Conservation (phyloP, 2,888 invertebrate genomes). For the Neoitamus cyanurus region DNA sequence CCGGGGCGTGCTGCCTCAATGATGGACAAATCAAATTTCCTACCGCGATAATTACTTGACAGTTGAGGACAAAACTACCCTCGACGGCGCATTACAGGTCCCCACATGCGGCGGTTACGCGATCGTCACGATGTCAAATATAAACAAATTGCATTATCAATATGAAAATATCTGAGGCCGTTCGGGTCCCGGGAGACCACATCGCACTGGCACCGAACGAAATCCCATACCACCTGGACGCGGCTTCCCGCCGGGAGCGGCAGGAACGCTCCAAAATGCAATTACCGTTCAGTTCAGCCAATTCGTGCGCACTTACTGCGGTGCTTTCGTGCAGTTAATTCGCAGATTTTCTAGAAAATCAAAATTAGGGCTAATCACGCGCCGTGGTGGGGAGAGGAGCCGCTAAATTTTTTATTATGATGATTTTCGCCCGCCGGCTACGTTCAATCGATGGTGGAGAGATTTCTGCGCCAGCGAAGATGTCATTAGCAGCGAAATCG, state of each 20-base stretch:
- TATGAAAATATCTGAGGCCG: conserved; percentile 49
- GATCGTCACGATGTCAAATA: conserved; percentile 46
- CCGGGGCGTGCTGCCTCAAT: conserved; percentile 44
- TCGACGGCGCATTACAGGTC: conserved; percentile 26
- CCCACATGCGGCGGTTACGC: conserved; percentile 28
- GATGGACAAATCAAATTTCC: conserved; percentile 50
- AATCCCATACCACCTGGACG: background rate
- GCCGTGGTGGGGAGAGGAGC: background rate
- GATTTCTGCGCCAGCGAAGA: background rate
- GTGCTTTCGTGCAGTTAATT: conserved; percentile 49
- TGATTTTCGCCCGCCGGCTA: conserved; percentile 12
- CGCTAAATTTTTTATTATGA: conserved; percentile 44
- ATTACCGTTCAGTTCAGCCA: conserved; percentile 30
- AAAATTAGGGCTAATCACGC: conserved; percentile 46
- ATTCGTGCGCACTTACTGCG: conserved; percentile 33
- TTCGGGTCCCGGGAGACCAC: conserved; percentile 22
- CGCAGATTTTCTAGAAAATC: conserved; percentile 44
- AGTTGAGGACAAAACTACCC: conserved; percentile 50
- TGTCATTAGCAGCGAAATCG: background rate
- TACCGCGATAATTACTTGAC: conserved; percentile 51
- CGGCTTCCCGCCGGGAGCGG: background rate
- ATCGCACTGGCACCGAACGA: background rate
- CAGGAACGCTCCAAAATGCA: background rate
- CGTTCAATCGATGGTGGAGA: background rate
- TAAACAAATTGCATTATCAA: conserved; percentile 52